Base-by-base conservation (phyloP, 1,140 invertebrate genomes). In the Sitodiplosis mosellana region DNA sequence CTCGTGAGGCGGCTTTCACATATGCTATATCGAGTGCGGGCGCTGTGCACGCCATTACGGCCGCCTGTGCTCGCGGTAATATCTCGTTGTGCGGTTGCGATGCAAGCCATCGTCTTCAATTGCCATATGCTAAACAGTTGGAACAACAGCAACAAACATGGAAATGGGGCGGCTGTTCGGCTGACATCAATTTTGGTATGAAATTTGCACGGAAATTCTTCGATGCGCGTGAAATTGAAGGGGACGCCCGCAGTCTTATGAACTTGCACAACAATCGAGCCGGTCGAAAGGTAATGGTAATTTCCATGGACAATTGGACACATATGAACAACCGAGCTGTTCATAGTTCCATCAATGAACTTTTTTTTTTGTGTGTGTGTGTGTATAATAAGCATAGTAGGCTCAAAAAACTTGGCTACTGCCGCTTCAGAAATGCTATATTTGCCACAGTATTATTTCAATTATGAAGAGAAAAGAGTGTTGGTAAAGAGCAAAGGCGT, bases 261-360 rank as follows among this genome's bases (percentile, higher is more conserved):
- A 97, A 98, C 69, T 71, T 96, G 27, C 93, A 98, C 66, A 98
- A 98, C 65, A 97, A 96, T 70, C 78, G 84, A 58, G 88, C 86
- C 20, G 92, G 91, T 43, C 71, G 91, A 67, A 86, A 87, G 82
- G 90, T 94, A 64, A 61, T 63, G 61, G 54, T 38, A 38, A 27
- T n/a, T n/a, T n/a, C n/a, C n/a, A n/a, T n/a, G n/a, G n/a, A n/a
- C n/a, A n/a, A n/a, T n/a, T n/a, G n/a, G n/a, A n/a, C n/a, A n/a
- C n/a, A n/a, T n/a, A n/a, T n/a, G n/a, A n/a, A n/a, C n/a, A n/a
- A n/a, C n/a, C n/a, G n/a, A n/a, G n/a, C n/a, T n/a, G n/a, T n/a
- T n/a, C n/a, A n/a, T n/a, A n/a, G n/a, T n/a, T n/a, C n/a, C n/a
- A n/a, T n/a, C n/a, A n/a, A n/a, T n/a, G n/a, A n/a, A n/a, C n/a